These are phyloP conservation scores for Passerina amoena DNA, from an alignment of 2,113 vertebrate species.

Conservation along the genomic window DNA sequence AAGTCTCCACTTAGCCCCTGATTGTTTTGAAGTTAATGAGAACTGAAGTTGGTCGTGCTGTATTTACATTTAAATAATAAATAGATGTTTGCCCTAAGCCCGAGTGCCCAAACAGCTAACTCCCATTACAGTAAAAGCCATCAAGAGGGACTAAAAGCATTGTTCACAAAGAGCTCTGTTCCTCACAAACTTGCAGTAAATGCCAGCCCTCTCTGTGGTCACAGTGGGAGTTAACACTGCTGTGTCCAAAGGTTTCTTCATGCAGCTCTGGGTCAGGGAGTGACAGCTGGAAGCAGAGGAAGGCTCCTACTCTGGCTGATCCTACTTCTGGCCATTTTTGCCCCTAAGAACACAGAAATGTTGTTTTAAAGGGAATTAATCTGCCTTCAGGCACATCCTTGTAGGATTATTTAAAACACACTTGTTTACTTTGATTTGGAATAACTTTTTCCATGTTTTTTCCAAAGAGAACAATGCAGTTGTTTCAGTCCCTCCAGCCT, in stretches of 20 bases:
- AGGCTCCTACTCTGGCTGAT: not conserved
- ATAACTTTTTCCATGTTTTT: not conserved
- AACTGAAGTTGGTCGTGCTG: conserved; percentile 4
- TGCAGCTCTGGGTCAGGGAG: not conserved
- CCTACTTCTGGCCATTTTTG: not conserved
- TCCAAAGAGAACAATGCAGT: not conserved
- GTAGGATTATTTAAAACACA: not conserved
- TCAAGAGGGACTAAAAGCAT: not conserved
- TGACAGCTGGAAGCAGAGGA: not conserved
- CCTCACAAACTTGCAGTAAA: not conserved
- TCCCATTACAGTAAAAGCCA: not conserved
- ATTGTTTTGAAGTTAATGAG: not conserved
- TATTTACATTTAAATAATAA: conserved; percentile 59
- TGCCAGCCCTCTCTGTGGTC: not conserved
- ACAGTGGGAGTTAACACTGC: not conserved
- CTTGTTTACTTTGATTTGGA: not conserved
- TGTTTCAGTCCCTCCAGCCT: not conserved
- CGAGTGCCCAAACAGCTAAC: not conserved
- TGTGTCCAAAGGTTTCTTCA: not conserved
- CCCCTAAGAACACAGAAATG: not conserved
- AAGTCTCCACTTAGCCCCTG: not conserved
- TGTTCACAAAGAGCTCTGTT: conserved; percentile 5
- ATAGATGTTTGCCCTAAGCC: conserved; percentile 23
- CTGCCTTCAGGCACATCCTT: not conserved
- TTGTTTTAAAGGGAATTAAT: not conserved